Conservation (phyloP, 1,140 invertebrate species). For the Microplitis mediator region DNA sequence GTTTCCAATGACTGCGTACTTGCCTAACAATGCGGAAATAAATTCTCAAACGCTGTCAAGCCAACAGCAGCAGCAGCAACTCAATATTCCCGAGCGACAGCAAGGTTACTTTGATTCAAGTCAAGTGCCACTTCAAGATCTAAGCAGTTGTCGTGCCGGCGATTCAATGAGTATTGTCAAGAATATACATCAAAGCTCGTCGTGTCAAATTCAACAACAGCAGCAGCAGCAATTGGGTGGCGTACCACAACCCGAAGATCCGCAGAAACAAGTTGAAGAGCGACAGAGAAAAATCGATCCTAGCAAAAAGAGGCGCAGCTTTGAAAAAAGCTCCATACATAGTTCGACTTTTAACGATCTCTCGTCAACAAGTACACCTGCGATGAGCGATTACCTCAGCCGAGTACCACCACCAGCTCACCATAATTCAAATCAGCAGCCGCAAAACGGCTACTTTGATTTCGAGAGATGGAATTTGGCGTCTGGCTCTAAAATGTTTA, state of each 20-base stretch:
- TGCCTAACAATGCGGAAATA: constrained; percentile 37
- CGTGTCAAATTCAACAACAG: constrained; percentile 65
- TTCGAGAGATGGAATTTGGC: constrained; percentile 76
- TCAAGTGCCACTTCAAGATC: constrained; percentile 70
- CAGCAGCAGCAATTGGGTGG: constrained; percentile 17
- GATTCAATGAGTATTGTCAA: constrained; percentile 79
- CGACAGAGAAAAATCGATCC: constrained; percentile 41
- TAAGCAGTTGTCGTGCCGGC: constrained; percentile 70
- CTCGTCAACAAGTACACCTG: constrained; percentile 47
- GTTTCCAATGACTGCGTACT: constrained; percentile 43
- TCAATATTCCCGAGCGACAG: constrained; percentile 52
- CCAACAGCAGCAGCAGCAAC: constrained; percentile 56
- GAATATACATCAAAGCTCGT: constrained; percentile 65
- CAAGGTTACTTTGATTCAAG: constrained; percentile 66
- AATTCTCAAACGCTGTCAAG: constrained; percentile 54
- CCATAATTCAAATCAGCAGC: constrained; percentile 68
- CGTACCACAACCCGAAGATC: constrained; percentile 26
- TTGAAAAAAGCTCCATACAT: constrained; percentile 39
- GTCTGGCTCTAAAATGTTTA: constrained; percentile 70
- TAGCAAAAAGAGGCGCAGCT: constrained; percentile 51
- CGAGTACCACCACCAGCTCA: constrained; percentile 75
- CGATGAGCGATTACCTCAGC: constrained; percentile 66
- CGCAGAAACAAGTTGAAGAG: constrained; percentile 48
- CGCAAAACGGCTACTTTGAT: constrained; percentile 74
- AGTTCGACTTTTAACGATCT: constrained; percentile 61